Evolutionary conservation across 2,797 vertebrate species (phyloP), one percentile per base, ranked within the genome.

Genomic region (Danio tinwini): DNA sequence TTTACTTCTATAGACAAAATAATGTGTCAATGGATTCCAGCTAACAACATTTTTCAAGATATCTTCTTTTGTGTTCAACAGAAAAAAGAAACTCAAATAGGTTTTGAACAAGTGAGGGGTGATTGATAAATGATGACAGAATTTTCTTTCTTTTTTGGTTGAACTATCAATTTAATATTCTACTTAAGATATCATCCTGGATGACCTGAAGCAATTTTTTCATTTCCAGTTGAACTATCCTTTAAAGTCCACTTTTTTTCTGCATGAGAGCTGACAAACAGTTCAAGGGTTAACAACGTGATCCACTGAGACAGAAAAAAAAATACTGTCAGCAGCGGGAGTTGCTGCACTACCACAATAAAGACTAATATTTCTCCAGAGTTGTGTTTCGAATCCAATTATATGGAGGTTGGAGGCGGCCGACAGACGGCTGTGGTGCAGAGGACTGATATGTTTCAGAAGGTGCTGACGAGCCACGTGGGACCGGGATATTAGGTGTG

Each of bases 361-460:
- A 87, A 85, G 81, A 77, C 79, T 82, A 75, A 86, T 85, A 89
- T 88, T 89, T 82, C 83, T 85, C 84, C 64, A 17, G 85, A 87
- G 86, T 80, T 86, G 83, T 84, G 86, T 84, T 86, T 83, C 77
- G 85, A 89, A 88, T 89, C 86, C 85, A 86, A 86, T 88, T 87
- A 87, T 73, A 76, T 56, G 61, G 82, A 67, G 78, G 74, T 75
- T 67, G 83, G 73, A 67, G 78, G 76, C 76, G 67, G 82, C 75
- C 50, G 81, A 69, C 71, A 76, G 70, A 76, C 17, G 17, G 69
- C 62, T 59, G 63, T 45, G 47, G 83, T 88, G 87, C 81, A 29
- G 74, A 71, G 70, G 75, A 79, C 86, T 86, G 88, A 88, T 88
- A 88, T 58, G 82, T 87, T 88, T 87, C 86, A 87, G 81, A 83